phyloP scores from a whole-genome alignment of 2,797 vertebrate genomes.

The Pristis pectinata region DNA sequence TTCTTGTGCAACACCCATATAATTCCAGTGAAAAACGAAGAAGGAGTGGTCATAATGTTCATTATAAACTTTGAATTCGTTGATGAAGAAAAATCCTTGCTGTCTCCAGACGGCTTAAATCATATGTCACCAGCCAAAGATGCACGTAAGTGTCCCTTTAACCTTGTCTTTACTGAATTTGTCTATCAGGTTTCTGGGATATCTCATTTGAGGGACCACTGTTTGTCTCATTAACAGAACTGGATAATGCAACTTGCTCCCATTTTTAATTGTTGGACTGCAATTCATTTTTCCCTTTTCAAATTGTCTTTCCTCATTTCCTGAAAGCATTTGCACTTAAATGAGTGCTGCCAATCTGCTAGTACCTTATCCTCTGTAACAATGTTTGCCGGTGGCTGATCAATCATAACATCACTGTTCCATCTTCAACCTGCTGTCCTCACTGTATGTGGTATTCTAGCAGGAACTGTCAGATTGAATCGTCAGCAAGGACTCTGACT shows the following conservation, averaged over 20 bases:
- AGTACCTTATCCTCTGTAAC: not conserved
- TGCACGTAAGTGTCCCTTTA: constrained; percentile 71
- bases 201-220: not conserved
- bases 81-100: constrained; percentile 70
- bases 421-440: not conserved
- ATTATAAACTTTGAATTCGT: constrained; percentile 94
- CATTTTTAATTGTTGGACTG: not conserved
- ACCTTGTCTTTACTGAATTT: not conserved
- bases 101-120: constrained; percentile 78
- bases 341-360: not conserved
- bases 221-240: not conserved
- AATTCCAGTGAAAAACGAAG: constrained; percentile 97
- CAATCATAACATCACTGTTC: not conserved
- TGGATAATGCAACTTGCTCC: not conserved
- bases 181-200: not conserved
- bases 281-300: not conserved
- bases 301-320: not conserved
- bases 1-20: constrained; percentile 93
- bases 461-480: not conserved
- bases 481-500: not conserved
- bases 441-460: no score
- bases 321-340: not conserved
- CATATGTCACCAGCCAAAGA: constrained; percentile 78
- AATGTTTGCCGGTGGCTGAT: not conserved
- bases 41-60: constrained; percentile 98